phyloP scores from a whole-genome alignment of 1,140 invertebrate genomes.

The Aradophagus sp. region DNA sequence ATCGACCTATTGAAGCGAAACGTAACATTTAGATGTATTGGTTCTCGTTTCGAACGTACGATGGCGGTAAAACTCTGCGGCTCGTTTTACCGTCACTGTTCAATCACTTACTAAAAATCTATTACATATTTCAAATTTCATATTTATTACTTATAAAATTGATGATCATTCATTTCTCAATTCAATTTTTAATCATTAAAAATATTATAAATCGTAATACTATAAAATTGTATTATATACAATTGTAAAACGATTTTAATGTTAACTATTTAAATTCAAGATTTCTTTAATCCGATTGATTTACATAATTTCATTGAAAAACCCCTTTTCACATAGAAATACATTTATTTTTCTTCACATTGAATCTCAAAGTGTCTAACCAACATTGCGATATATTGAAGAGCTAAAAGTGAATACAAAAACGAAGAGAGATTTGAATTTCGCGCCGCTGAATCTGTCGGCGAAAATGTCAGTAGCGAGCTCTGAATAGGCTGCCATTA shows the following conservation, averaged over 20 bases:
- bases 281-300: neutral
- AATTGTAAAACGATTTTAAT: no score
- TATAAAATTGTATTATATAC: no score
- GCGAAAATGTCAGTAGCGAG: neutral
- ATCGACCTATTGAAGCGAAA: constrained; percentile 21
- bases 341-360: no score
- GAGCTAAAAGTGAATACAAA: constrained; percentile 21
- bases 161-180: no score
- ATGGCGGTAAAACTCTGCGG: constrained; percentile 34
- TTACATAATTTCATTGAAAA: no score
- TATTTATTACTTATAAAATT: no score
- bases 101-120: neutral
- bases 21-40: constrained; percentile 5
- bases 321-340: neutral
- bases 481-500: constrained; percentile 48
- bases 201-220: no score
- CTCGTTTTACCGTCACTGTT: neutral
- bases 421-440: constrained; percentile 36
- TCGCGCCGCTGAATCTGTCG: constrained; percentile 23
- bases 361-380: no score
- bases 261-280: no score
- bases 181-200: no score
- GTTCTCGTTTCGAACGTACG: constrained; percentile 25
- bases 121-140: neutral
- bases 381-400: no score